Conservation (phyloP, 2,888 invertebrate genomes). For the Tanytarsus gracilentus region DNA sequence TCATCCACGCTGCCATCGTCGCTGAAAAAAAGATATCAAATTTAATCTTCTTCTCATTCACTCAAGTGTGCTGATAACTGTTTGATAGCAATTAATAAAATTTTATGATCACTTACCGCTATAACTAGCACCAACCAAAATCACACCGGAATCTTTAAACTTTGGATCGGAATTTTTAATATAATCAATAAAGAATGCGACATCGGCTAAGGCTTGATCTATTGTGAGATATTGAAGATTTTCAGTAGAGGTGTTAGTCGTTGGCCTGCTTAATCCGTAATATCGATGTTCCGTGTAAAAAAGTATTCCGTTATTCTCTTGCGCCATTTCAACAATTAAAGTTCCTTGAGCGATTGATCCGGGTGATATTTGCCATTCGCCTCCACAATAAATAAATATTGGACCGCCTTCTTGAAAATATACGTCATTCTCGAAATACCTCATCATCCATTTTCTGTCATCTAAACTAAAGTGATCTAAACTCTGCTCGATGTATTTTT, state of each 20-base stretch:
- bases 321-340: conserved; percentile 43
- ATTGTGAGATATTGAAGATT: conserved; percentile 49
- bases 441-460: conserved; percentile 47
- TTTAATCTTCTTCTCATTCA: not conserved
- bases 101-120: not conserved
- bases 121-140: conserved; percentile 34
- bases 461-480: conserved; percentile 52
- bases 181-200: conserved; percentile 48
- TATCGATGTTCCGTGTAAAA: conserved; percentile 54
- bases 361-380: conserved; percentile 48
- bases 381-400: conserved; percentile 47
- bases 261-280: conserved; percentile 53
- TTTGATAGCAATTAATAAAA: conserved; percentile 29
- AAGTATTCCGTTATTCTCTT: conserved; percentile 45
- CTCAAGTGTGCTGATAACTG: not conserved
- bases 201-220: conserved; percentile 52
- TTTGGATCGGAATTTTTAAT: conserved; percentile 34
- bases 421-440: conserved; percentile 33
- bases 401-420: conserved; percentile 36
- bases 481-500: conserved; percentile 47
- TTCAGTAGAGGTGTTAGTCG: conserved; percentile 38
- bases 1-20: conserved; percentile 52
- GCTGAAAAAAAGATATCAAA: conserved; percentile 45
- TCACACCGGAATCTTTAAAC: conserved; percentile 30
- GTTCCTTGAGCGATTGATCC: conserved; percentile 43